These are phyloP conservation scores for Nasonia giraulti DNA, from an alignment of 1,140 invertebrate genomes.

Conservation along the genomic window DNA sequence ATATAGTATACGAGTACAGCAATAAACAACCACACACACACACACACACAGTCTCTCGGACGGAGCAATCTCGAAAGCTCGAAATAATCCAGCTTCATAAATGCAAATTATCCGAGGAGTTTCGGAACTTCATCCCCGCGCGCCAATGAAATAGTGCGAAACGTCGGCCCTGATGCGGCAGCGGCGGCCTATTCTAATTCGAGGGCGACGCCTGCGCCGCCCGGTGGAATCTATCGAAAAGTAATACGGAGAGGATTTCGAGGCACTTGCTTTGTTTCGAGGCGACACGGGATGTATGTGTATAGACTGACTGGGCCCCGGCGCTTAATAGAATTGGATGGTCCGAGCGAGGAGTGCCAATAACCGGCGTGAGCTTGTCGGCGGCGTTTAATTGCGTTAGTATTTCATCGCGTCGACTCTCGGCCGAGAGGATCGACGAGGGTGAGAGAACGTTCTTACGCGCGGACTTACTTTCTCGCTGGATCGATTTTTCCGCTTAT, in stretches of 20 bases:
- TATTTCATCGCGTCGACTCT: constrained; percentile 63
- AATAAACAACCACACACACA: no score
- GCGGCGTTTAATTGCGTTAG: constrained; percentile 70
- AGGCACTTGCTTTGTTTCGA: constrained; percentile 66
- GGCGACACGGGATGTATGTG: constrained; percentile 39
- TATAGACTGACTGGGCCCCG: constrained; percentile 2
- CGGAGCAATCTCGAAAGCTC: background rate
- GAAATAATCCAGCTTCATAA: constrained; percentile 17
- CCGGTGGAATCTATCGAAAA: constrained; percentile 59
- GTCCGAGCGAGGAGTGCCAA: constrained; percentile 67
- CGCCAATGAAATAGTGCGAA: constrained; percentile 25
- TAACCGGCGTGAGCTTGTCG: constrained; percentile 66
- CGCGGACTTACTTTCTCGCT: background rate
- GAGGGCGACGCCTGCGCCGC: background rate
- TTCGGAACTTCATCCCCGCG: background rate
- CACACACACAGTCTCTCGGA: background rate
- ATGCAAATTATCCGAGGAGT: constrained; percentile 37
- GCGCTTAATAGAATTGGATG: constrained; percentile 66
- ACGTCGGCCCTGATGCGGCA: constrained; percentile 18
- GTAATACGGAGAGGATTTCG: constrained; percentile 65
- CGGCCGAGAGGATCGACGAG: background rate
- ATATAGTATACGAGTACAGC: no score
- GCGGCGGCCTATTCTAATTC: constrained; percentile 47
- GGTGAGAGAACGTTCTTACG: background rate
- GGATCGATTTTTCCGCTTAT: background rate